Percentiles rank a stretch among this genome's conserved stretches.
phyloP scores from a whole-genome alignment of 2,113 vertebrate genomes.

The Micromys minutus region DNA sequence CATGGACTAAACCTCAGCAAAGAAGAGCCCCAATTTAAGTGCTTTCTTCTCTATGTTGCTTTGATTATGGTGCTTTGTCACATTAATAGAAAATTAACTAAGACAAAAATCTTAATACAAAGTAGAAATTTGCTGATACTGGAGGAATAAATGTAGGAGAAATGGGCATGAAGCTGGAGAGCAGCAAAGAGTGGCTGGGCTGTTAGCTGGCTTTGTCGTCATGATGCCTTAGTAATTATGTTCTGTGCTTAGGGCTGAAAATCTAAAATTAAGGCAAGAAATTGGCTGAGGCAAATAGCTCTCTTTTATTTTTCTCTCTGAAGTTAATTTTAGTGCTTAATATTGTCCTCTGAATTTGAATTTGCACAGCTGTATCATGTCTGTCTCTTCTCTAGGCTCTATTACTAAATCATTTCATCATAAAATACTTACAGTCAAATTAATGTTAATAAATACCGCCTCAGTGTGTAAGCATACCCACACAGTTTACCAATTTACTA shows the following conservation, averaged over 20 bases:
- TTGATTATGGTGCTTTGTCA: background rate
- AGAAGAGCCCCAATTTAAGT: background rate
- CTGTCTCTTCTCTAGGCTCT: background rate
- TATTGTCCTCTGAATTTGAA: background rate
- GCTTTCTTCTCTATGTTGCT: background rate
- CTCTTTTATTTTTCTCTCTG: background rate
- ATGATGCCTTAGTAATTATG: background rate
- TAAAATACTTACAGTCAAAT: conserved; percentile 3
- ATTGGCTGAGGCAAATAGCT: background rate
- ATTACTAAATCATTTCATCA: conserved; percentile 32
- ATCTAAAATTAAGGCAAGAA: background rate
- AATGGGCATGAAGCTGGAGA: background rate
- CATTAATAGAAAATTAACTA: background rate
- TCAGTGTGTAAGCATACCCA: background rate
- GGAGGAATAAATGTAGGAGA: background rate
- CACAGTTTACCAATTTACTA: background rate
- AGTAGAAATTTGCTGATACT: background rate
- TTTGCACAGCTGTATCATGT: background rate
- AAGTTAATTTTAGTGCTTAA: background rate
- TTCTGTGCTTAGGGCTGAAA: conserved; percentile 1
- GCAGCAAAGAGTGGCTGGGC: too few relatives aligned
- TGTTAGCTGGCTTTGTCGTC: background rate
- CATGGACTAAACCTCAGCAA: background rate
- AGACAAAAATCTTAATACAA: background rate
- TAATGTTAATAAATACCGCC: background rate